Base-by-base conservation (phyloP, 2,797 vertebrate species). In the Cyclura pinguis region DNA sequence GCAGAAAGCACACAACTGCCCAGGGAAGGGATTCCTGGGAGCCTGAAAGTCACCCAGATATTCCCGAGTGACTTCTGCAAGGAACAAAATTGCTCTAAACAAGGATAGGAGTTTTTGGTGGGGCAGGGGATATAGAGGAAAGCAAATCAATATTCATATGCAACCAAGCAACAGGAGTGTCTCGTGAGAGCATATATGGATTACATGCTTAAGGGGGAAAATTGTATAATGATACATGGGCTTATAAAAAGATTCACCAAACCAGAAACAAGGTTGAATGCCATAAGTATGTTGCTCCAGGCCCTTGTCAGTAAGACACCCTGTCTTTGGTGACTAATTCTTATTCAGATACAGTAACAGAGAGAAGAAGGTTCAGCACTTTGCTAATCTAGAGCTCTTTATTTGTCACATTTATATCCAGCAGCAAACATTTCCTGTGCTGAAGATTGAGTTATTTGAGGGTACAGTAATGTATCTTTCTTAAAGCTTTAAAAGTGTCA, bases 151-250 rank as follows among this genome's bases (percentile, higher is more conserved):
- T 88, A 72, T n/a, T 72, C 22, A 88, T 81, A 47, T 82, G 67
- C 50, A 73, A 52, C 78, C 64, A 55, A 81, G 64, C 78, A 88
- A 88, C 77, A 57, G 47, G 22, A 55, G 27, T 57, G 32, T 38
- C 77, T 80, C 62, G n/a, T 72, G 62, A 88, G n/a, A 81, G 59
- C 20, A 88, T 38, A 57, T 74, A 88, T 88, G 35, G 80, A 88
- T 83, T 83, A 59, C 50, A 82, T 12, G 9, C 35, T 74, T 35
- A 74, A 50, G 77, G n/a, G 5, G 29, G 81, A 81, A 13, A 7
- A 16, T n/a, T 78, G 77, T 72, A 38, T 35, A 55, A 47, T 88
- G 32, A 88, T 57, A 81, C 64, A 72, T 29, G n/a, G 64, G 24
- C 47, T 35, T 38, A 22, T 88, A 88, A 72, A 22, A 81, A 81